These are phyloP conservation scores for Bombyx mori DNA, from an alignment of 1,140 invertebrate species.

Conservation along the genomic window ASM3026992v2 NC_085123.1:4249001-4249500, in stretches of 20 bases:
- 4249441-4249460: conserved; percentile 63
- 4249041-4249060: conserved; percentile 65
- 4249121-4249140: conserved; percentile 69
- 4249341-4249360: conserved; percentile 61
- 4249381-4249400: conserved; percentile 53
- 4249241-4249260: conserved; percentile 45
- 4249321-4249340: conserved; percentile 43
- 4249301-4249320: conserved; percentile 34
- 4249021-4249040: conserved; percentile 69
- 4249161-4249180: conserved; percentile 32
- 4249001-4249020: conserved; percentile 47
- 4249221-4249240: conserved; percentile 46
- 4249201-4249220: conserved; percentile 62
- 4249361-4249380: conserved; percentile 46
- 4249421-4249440: conserved; percentile 51
- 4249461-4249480: conserved; percentile 61
- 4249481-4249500: conserved; percentile 61
- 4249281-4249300: conserved; percentile 51
- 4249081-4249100: conserved; percentile 36
- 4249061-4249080: conserved; percentile 36
- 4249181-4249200: conserved; percentile 53
- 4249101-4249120: conserved; percentile 63
- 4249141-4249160: conserved; percentile 54
- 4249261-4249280: conserved; percentile 39
- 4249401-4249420: conserved; percentile 54